A percentile compares a stretch with the other conserved stretches of the same genome.
phyloP scores from a whole-genome alignment of 1,140 invertebrate genomes.

The Battus philenor region DNA sequence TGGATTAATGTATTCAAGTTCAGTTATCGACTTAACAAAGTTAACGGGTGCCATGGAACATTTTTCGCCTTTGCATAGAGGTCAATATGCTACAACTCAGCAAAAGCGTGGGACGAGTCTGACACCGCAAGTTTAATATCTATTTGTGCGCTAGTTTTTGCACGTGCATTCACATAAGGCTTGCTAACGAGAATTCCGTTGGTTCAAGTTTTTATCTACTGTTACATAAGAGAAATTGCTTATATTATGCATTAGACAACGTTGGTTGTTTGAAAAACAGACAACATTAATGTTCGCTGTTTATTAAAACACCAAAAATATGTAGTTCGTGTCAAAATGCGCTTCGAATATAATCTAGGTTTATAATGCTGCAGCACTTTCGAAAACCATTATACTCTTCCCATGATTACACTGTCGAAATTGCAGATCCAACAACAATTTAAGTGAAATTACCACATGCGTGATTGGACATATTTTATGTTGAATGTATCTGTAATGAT shows the following conservation, averaged over 20 bases:
- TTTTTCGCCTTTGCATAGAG: conserved; percentile 41
- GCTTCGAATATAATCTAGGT: neutral
- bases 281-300: no score
- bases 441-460: conserved; percentile 34
- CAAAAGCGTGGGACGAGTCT: conserved; percentile 50
- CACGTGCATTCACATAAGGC: conserved; percentile 22
- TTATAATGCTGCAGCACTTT: conserved; percentile 3
- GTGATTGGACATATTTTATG: conserved; percentile 22
- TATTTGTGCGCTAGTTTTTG: conserved; percentile 27
- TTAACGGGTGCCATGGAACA: conserved; percentile 30
- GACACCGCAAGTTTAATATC: conserved; percentile 32
- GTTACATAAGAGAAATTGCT: conserved; percentile 27
- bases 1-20: conserved; percentile 18
- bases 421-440: conserved; percentile 26
- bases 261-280: conserved; percentile 6
- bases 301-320: no score
- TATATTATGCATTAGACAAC: neutral
- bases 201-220: conserved; percentile 35
- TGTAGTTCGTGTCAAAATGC: no score
- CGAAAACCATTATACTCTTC: conserved; percentile 18
- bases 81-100: conserved; percentile 29
- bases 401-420: conserved; percentile 24
- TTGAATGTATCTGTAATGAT: conserved; percentile 36
- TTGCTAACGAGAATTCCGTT: conserved; percentile 32
- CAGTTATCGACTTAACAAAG: conserved; percentile 22